Base-by-base conservation (phyloP, 2,113 vertebrate genomes). In the Colaptes auratus region DNA sequence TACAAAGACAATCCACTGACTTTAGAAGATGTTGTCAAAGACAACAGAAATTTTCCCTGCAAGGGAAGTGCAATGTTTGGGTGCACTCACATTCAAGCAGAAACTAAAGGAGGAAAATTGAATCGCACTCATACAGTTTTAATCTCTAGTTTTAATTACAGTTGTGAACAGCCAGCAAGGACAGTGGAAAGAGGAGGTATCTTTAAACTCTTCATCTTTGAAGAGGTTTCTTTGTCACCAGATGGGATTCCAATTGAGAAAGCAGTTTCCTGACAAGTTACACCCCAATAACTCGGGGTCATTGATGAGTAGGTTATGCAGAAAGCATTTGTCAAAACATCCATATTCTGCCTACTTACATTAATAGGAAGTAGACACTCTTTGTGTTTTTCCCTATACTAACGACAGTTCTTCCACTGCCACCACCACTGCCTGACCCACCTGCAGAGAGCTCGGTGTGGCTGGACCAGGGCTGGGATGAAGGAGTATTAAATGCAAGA, bases 11-110 rank as follows among this genome's bases (percentile, higher is more conserved):
- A 63, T n/a, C 61, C 46, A 28, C 67, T 82, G 30, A 16, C 46
- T 92, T 88, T 69, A 79, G 20, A 89, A 75, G 35, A 76, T 82
- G 69, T 92, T 84, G 87, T 91, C 87, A 96, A 97, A 94, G 36
- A 55, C 61, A 86, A 23, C 4, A 5, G 82, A 93, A 94, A 69
- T 11, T 59, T 96, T 70, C 82, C 86, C 19, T 75, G 52, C 31
- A 71, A 59, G 73, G 23, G 20, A 92, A 82, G 30, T 92, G 36
- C 36, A 73, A 77, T 27, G 15, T 95, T 97, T 97, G 83, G 91
- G 83, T 95, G 86, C 87, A 83, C 88, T 97, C 70, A 88, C 89
- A 94, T 94, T 92, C 92, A 96, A 96, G 78, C 5, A n/a, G 58
- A 89, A 94, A 93, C 94, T 90, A 69, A 93, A 95, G 65, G 76